phyloP scores from a whole-genome alignment of 2,113 vertebrate species.

The Propithecus coquereli region DNA sequence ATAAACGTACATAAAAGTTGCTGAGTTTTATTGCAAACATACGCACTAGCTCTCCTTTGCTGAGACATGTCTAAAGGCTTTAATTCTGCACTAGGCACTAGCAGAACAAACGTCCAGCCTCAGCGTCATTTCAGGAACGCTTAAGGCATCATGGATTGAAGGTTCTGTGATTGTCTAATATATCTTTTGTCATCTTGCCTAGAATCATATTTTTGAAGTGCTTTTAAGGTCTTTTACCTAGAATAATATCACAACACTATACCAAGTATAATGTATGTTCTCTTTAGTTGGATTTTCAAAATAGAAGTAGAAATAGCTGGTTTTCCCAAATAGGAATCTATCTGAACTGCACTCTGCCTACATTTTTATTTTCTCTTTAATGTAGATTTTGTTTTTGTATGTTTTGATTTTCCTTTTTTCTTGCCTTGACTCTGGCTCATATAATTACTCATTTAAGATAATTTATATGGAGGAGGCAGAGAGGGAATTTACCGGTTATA shows the following conservation, averaged over 20 bases:
- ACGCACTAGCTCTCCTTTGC: neutral
- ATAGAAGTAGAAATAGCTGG: neutral
- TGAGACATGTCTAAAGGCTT: neutral
- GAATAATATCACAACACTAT: neutral
- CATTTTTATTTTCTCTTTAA: neutral
- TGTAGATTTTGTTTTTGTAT: neutral
- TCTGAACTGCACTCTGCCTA: neutral
- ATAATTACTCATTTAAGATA: neutral
- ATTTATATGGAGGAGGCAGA: neutral
- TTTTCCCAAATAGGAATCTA: neutral
- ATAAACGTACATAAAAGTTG: neutral
- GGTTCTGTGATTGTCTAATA: neutral
- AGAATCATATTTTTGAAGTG: neutral
- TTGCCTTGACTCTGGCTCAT: neutral
- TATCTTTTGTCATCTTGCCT: neutral
- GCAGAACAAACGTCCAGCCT: neutral
- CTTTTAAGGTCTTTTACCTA: neutral
- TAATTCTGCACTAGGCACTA: neutral
- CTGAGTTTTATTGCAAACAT: neutral
- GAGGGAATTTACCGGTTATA: neutral
- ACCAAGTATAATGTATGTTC: neutral
- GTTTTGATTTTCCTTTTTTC: neutral
- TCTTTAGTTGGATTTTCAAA: neutral
- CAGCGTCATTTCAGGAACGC: neutral
- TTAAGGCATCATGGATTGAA: neutral